Evolutionary conservation across 2,113 vertebrate genomes (phyloP).

Genomic region (Notothenia coriiceps): DNA sequence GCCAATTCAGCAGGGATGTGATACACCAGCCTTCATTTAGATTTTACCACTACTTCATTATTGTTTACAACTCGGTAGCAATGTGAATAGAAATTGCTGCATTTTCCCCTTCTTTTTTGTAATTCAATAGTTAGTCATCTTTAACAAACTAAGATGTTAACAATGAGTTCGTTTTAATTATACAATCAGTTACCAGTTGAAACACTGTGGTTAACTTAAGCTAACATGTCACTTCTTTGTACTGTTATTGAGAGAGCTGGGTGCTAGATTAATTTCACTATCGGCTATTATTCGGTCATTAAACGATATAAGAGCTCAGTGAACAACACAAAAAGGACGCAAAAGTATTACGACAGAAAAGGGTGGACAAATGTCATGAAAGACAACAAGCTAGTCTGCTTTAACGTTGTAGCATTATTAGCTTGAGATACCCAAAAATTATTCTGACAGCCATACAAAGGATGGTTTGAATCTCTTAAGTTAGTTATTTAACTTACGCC

Average conservation of each 20-base stretch:
- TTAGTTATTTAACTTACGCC: neutral
- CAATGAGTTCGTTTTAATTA: neutral
- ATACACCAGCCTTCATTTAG: neutral
- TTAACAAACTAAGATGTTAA: neutral
- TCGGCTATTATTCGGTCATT: neutral
- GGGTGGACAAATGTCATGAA: neutral
- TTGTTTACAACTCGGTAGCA: neutral
- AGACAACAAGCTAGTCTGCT: neutral
- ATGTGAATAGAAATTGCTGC: too few relatives aligned
- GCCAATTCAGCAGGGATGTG: neutral
- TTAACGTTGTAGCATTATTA: neutral
- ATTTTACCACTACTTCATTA: neutral
- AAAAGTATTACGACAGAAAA: neutral
- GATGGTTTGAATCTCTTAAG: neutral
- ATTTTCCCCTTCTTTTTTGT: neutral
- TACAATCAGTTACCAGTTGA: neutral
- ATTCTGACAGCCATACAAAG: neutral
- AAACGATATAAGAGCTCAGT: neutral
- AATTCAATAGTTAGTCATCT: neutral
- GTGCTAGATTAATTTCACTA: accelerated
- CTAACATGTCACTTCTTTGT: too few relatives aligned
- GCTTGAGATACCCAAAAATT: neutral
- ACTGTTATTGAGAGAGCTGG: neutral
- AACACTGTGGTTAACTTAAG: neutral
- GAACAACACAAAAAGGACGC: neutral